phyloP scores from a whole-genome alignment of 2,888 invertebrate species.

The Cataglyphis cursor region DNA sequence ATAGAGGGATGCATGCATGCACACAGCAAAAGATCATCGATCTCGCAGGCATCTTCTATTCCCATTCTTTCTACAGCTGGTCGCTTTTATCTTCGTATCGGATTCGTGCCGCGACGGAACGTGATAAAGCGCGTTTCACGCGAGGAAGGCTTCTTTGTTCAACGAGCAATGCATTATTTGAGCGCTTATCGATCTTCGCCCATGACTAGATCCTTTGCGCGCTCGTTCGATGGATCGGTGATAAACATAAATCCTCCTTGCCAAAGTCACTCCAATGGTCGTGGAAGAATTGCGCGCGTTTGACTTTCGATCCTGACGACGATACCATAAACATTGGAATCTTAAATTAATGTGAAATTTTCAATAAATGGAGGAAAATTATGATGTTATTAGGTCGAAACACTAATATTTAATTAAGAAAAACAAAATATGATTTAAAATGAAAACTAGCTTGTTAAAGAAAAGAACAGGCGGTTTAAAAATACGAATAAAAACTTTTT shows the following conservation, averaged over 20 bases:
- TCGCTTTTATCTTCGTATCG: conserved; percentile 53
- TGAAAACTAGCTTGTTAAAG: not conserved
- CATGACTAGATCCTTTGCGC: conserved; percentile 32
- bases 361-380: not conserved
- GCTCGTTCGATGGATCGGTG: conserved; percentile 51
- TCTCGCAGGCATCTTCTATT: conserved; percentile 36
- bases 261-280: conserved; percentile 48
- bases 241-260: conserved; percentile 63
- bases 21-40: not conserved
- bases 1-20: not conserved
- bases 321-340: not conserved
- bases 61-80: conserved; percentile 23
- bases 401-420: not conserved
- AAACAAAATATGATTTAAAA: not conserved
- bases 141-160: conserved; percentile 68
- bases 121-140: conserved; percentile 70
- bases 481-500: not conserved
- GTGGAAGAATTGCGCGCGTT: not conserved
- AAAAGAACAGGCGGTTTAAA: not conserved
- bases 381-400: not conserved
- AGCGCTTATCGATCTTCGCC: conserved; percentile 63
- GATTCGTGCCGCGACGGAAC: conserved; percentile 41
- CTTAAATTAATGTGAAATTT: conserved; percentile 20
- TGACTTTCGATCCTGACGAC: not conserved
- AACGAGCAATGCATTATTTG: conserved; percentile 61